A percentile compares a stretch with the other conserved stretches of the same genome.
Conservation (phyloP, 2,797 vertebrate species). For the Gambusia yucatana region DNA sequence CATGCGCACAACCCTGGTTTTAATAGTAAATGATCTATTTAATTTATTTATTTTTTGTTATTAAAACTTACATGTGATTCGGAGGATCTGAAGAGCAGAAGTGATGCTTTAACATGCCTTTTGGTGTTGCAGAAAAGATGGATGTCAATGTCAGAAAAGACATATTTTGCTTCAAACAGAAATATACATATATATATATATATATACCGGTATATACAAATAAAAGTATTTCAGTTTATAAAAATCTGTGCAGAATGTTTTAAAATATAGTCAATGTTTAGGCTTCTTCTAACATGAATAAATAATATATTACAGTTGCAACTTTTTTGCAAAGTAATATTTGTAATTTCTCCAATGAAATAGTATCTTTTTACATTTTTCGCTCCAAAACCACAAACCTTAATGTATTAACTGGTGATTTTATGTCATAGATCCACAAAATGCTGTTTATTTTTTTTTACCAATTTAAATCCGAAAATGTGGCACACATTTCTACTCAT, state of each 20-base stretch:
- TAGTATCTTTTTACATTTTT: not conserved
- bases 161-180: constrained; percentile 15
- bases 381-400: not conserved
- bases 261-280: not conserved
- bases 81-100: constrained; percentile 35
- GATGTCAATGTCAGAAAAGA: constrained; percentile 23
- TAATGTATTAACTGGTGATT: not conserved
- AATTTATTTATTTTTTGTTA: constrained; percentile 47
- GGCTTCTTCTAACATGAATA: not conserved
- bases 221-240: too few relatives aligned
- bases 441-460: not conserved
- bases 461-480: not conserved
- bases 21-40: constrained; percentile 48
- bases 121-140: constrained; percentile 11
- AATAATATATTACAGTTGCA: not conserved
- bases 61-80: constrained; percentile 29
- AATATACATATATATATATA: not conserved
- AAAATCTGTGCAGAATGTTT: constrained; percentile 2
- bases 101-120: constrained; percentile 18
- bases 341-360: not conserved
- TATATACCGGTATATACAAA: too few relatives aligned
- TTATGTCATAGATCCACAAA: not conserved
- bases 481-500: not conserved
- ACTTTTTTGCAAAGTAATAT: not conserved
- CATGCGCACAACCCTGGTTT: constrained; percentile 39